Evolutionary conservation across 2,888 invertebrate genomes (phyloP), one percentile per base, ranked within the genome.

Genomic region (Plutella xylostella): DNA sequence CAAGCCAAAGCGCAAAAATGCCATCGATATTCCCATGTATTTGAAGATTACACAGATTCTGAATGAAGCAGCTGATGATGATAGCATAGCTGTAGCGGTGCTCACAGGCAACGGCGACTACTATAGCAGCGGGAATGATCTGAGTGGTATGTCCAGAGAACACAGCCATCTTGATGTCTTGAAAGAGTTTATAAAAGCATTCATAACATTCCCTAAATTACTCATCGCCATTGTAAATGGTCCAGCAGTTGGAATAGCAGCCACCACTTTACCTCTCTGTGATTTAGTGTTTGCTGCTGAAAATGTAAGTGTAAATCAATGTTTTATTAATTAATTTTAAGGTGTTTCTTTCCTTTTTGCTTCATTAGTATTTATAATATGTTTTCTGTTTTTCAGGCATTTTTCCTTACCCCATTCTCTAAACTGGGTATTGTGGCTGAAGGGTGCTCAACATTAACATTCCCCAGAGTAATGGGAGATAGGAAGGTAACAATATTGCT

Each of bases 261-360:
- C 91, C 3, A 98, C 98, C 0, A 89, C 92, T 9, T 79, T 95
- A 42, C 91, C 90, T 0, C 82, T 98, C 1, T 96, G 91, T 78
- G 98, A 98, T 83, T 84, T 93, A 46, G 91, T 96, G 6, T 95
- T 94, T 84, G 93, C 95, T 44, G 87, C 90, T n/a, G 92, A 96
- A 55, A 89, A 83, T 70, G 94, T 92, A 70, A 75, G 73, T 65
- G n/a, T 34, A 4, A 34, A 34, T n/a, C 7, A 3, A 11, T 14
- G 15, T 34, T 3, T 34, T 6, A 34, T 34, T 34, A 4, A 34
- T 34, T 5, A 34, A 15, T 12, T 28, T 12, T 6, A 28, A 28
- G 4, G 7, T 12, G n/a, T 2, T 28, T n/a, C n/a, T 28, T 28
- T 6, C 9, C 28, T 28, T 7, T 5, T 25, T 25, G 25, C 25